Evolutionary conservation across 2,797 vertebrate species (phyloP).

Genomic region (Hylomyscus alleni): DNA sequence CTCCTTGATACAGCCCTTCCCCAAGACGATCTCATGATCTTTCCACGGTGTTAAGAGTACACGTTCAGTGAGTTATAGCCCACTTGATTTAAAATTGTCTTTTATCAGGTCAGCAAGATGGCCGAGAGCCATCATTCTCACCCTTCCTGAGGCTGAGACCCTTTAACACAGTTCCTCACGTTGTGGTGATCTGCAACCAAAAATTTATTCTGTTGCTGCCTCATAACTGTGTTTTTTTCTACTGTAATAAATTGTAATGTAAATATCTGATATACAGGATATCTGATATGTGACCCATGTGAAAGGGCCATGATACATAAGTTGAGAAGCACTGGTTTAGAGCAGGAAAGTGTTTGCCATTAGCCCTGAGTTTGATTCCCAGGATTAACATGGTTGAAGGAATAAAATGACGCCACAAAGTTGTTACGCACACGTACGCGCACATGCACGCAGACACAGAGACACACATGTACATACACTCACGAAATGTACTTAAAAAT

Average conservation of each 20-base stretch:
- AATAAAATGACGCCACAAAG: background rate
- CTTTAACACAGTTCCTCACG: background rate
- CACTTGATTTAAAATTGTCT: background rate
- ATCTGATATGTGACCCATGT: no score
- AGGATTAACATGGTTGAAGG: background rate
- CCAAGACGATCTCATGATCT: background rate
- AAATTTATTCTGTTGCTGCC: background rate
- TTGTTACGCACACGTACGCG: no score
- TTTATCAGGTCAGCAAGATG: background rate
- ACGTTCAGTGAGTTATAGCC: background rate
- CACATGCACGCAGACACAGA: background rate
- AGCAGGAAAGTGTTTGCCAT: background rate
- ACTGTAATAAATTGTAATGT: background rate
- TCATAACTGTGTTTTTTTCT: background rate
- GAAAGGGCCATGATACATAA: background rate
- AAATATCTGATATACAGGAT: background rate
- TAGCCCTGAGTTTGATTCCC: background rate
- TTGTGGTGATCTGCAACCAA: no score
- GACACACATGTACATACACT: background rate
- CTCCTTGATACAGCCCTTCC: background rate
- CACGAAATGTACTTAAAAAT: background rate
- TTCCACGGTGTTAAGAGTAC: background rate
- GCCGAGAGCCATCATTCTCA: no score
- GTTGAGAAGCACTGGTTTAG: background rate
- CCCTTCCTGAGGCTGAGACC: background rate